Evolutionary conservation across 2,888 invertebrate species (phyloP), one percentile per base, ranked within the genome.

Genomic region (Aphelenchoides bicaudatus): DNA sequence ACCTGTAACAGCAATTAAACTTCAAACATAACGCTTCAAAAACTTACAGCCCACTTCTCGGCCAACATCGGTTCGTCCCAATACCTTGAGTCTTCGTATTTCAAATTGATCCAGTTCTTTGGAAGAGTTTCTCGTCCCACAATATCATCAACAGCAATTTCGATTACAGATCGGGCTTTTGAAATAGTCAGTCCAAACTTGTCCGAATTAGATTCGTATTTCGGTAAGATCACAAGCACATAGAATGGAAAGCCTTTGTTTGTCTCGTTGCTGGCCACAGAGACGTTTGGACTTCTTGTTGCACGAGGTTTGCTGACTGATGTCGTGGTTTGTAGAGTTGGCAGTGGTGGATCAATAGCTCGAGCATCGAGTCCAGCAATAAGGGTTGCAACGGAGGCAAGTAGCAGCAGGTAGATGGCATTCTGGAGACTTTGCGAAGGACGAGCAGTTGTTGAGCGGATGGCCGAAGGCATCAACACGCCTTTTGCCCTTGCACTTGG

Each of bases 21-120:
- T n/a, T n/a, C n/a, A n/a, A n/a, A n/a, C n/a, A n/a, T n/a, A n/a
- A n/a, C n/a, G n/a, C n/a, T n/a, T n/a, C n/a, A n/a, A n/a, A n/a
- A n/a, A n/a, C n/a, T n/a, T 2, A 73, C 66, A 10, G 73, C 60
- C 23, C 62, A 59, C n/a, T 73, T 39, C 50, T 77, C 77, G 21
- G 77, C 90, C 90, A 98, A 67, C 87, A 85, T 72, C 86, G 86
- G 28, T 87, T 80, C 76, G 25, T 78, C 75, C 67, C 75, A 77
- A 34, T 52, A 62, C 25, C 66, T 56, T 19, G 71, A 71, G 64
- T 77, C 77, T 58, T 72, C 67, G 43, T 70, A 71, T 38, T 70
- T 70, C 13, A 77, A 52, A 54, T 74, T 73, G 50, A 74, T 62
- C 74, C 74, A 77, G 16, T 63, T 60, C 5, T 51, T 47, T 3